Evolutionary conservation across 2,888 invertebrate species (phyloP), one percentile per base, ranked within the genome.

Genomic region (Seira ritae): DNA sequence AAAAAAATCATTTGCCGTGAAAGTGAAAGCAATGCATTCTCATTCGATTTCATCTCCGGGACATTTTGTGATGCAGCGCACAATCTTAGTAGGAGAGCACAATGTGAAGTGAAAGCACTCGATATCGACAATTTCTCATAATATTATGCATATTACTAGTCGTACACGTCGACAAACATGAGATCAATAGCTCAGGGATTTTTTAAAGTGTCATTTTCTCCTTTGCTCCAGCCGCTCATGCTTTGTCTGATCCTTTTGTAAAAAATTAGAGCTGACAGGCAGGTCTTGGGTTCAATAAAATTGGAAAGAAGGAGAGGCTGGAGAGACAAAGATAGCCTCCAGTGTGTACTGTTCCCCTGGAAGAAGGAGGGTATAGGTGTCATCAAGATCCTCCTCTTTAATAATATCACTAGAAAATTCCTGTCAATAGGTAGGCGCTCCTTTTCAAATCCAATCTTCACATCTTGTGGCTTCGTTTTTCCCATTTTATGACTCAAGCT

Each of bases 271-370:
- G 62, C 10, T 62, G 62, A 62, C 62, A 62, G 62, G 20, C 62
- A 62, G 62, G 62, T 62, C 31, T 22, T 62, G 15, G 62, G 15
- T 20, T 62, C 62, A 19, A 62, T 62, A 62, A 62, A 55, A 55
- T n/a, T n/a, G n/a, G 60, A 20, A 62, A n/a, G 15, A 50, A 50
- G 3, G 12, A 31, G 17, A 55, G 55, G 55, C n/a, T 62, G 22
- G 62, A 62, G 22, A 62, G 62, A 62, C 62, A 62, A 62, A 20
- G 62, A 62, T 62, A 62, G 62, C 62, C 62, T 62, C 15, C 62
- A 62, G 62, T 62, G 20, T 62, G 50, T 50, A 15, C 55, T 55
- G 31, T 31, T 62, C 19, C n/a, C 62, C 17, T 8, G 6, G 17
- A 50, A 22, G 12, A 8, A 20, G 62, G 62, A 62, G 62, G 62